Evolutionary conservation across 2,888 invertebrate species (phyloP).

Genomic region (Drosophila eohydei): DNA sequence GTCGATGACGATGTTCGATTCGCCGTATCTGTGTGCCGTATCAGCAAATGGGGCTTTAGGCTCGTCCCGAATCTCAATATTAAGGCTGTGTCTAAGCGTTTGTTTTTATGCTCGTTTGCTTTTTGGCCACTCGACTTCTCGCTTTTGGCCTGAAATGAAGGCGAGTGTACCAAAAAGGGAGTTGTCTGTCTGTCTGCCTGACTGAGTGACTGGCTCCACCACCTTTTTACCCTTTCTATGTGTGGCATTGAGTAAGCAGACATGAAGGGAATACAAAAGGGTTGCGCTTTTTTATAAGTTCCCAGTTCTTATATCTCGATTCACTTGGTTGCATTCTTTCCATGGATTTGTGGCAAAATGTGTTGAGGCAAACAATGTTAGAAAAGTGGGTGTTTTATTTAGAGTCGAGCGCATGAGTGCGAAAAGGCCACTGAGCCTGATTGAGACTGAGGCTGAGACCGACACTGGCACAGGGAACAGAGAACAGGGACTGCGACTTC

Average conservation of each 20-base stretch:
- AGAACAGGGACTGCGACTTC: background rate
- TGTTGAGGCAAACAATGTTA: constrained; percentile 31
- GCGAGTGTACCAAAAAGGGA: constrained; percentile 5
- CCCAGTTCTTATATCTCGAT: constrained; percentile 43
- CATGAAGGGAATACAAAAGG: constrained; percentile 46
- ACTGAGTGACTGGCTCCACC: constrained; percentile 6
- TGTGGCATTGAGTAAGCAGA: constrained; percentile 17
- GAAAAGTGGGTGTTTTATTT: constrained; percentile 74
- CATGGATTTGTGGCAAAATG: constrained; percentile 32
- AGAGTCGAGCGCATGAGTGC: constrained; percentile 72
- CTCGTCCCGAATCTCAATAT: background rate
- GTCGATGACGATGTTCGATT: background rate
- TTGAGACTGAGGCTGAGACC: constrained; percentile 3
- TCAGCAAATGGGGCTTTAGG: background rate
- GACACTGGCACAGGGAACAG: background rate
- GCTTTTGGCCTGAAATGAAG: constrained; percentile 2
- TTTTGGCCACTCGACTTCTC: constrained; percentile 6
- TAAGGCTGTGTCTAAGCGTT: background rate
- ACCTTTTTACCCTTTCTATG: constrained; percentile 10
- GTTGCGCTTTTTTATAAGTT: constrained; percentile 46
- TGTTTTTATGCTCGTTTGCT: background rate
- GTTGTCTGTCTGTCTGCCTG: constrained; percentile 8
- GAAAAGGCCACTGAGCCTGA: constrained; percentile 48
- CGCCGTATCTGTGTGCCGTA: background rate
- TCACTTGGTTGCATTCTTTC: constrained; percentile 20